Conservation (phyloP, 2,113 vertebrate genomes). For the Ursus arctos region DNA sequence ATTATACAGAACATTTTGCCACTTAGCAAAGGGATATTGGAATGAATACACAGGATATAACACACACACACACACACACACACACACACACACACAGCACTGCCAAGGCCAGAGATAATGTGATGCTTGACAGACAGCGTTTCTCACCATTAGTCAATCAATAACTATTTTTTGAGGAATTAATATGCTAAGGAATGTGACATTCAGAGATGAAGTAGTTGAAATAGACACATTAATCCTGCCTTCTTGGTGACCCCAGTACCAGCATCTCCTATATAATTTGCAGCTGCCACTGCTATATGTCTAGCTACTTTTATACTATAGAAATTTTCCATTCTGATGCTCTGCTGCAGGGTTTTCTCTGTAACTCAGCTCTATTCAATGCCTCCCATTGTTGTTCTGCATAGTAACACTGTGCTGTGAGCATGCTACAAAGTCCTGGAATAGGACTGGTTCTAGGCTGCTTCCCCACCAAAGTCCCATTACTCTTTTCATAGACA, state of each 20-base stretch:
- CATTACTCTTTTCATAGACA: not conserved
- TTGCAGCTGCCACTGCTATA: not conserved
- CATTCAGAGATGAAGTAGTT: not conserved
- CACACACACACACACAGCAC: no score
- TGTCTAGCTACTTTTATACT: not conserved
- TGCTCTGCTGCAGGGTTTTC: not conserved
- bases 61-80: not conserved
- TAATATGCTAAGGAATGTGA: not conserved
- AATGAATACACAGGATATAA: not conserved
- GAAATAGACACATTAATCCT: constrained; percentile 12
- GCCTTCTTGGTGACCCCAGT: not conserved
- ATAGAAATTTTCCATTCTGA: not conserved
- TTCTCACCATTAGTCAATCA: not conserved
- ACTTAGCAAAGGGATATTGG: not conserved
- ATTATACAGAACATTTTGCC: not conserved
- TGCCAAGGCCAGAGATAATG: not conserved
- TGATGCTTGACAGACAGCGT: not conserved
- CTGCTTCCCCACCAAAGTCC: not conserved
- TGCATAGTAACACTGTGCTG: not conserved
- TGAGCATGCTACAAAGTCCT: not conserved
- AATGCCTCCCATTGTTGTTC: not conserved
- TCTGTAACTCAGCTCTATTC: not conserved
- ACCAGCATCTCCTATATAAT: not conserved
- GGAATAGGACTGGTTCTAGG: not conserved
- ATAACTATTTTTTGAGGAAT: not conserved